Conservation (phyloP, 1,140 invertebrate genomes). For the Lepidurus arcticus region DNA sequence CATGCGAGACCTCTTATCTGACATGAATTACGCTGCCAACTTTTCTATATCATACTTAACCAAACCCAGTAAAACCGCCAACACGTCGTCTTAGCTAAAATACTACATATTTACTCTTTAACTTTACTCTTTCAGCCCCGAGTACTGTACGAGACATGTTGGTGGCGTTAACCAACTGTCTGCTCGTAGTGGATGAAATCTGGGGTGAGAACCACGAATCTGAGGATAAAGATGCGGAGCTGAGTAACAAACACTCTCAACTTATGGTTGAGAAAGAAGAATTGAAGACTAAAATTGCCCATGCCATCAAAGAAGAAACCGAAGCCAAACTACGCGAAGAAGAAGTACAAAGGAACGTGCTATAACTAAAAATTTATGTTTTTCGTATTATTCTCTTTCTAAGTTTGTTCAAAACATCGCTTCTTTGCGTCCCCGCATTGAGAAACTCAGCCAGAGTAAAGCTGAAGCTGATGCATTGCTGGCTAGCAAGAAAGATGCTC, state of each 20-base stretch:
- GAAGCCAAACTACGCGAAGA: slow-evolving; percentile 8
- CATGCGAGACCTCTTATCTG: not conserved
- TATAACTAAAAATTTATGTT: not conserved
- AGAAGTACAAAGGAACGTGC: not conserved
- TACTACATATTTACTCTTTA: not conserved
- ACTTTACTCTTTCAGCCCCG: not conserved
- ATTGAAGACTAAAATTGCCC: not conserved
- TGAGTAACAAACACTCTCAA: not conserved
- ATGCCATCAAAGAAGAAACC: not conserved
- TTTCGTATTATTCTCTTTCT: not conserved
- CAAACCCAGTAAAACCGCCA: not conserved
- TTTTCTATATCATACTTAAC: not conserved
- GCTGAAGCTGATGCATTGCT: not conserved
- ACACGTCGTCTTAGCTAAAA: not conserved
- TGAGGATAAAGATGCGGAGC: not conserved
- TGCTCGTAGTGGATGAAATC: not conserved
- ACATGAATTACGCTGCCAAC: not conserved
- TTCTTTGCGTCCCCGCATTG: not conserved
- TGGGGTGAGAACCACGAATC: not conserved
- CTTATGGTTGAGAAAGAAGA: not conserved
- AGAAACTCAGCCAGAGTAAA: not conserved
- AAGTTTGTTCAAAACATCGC: not conserved
- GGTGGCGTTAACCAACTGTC: not conserved
- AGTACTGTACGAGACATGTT: not conserved
- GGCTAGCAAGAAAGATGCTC: not conserved